Conservation (phyloP, 2,797 vertebrate species). For the Gymnoscopelus braueri region DNA sequence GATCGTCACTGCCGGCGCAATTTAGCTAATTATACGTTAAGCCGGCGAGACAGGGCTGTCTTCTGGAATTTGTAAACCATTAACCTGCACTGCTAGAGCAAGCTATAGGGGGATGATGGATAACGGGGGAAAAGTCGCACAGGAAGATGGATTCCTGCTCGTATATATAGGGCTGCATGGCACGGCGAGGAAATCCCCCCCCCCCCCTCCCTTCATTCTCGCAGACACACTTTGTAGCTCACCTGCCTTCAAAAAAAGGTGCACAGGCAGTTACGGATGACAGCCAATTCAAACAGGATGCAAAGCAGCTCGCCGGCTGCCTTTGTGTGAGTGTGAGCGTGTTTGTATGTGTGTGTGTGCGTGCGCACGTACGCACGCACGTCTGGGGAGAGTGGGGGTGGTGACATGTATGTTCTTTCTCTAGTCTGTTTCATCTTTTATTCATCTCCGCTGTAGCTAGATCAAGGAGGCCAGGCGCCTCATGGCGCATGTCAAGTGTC, state of each 20-base stretch:
- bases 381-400: conserved; percentile 55
- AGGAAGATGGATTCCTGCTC: conserved; percentile 50
- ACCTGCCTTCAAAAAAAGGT: conserved; percentile 78
- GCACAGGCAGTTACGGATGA: conserved; percentile 73
- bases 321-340: conserved; percentile 17
- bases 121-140: conserved; percentile 32
- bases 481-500: conserved; percentile 77
- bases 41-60: conserved; percentile 46
- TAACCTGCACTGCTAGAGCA: conserved; percentile 58
- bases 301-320: conserved; percentile 66
- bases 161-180: conserved; percentile 48
- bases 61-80: conserved; percentile 74
- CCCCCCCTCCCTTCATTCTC: not conserved
- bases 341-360: conserved; percentile 24
- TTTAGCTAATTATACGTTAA: conserved; percentile 69
- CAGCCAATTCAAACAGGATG: conserved; percentile 81
- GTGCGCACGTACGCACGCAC: conserved; percentile 17
- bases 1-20: conserved; percentile 61
- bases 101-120: conserved; percentile 47
- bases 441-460: conserved; percentile 75
- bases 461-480: conserved; percentile 76
- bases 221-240: conserved; percentile 60
- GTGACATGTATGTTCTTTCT: conserved; percentile 71
- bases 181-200: conserved; percentile 61
- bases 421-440: conserved; percentile 80